phyloP scores from a whole-genome alignment of 2,113 vertebrate species.

The Phalacrocorax pelagicus region DNA sequence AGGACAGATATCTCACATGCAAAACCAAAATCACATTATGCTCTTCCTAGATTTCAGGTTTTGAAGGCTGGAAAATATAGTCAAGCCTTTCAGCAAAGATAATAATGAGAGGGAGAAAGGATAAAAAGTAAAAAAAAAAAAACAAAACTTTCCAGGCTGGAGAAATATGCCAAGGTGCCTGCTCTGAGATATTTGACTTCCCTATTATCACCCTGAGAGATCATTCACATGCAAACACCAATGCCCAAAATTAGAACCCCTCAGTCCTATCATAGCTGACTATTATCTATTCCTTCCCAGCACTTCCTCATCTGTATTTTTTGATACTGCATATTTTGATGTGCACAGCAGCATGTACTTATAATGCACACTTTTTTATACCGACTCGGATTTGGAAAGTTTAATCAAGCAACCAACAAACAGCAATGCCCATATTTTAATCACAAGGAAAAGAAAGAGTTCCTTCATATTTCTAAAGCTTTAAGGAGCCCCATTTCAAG shows the following conservation, averaged over 20 bases:
- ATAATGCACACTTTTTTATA: fast-evolving
- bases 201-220: not conserved
- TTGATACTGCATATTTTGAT: fast-evolving
- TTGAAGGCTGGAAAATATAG: not conserved
- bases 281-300: not conserved
- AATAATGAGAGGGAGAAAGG: not conserved
- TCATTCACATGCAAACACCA: not conserved
- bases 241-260: fast-evolving
- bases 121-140: not conserved
- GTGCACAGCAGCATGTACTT: fast-evolving
- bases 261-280: too few species aligned
- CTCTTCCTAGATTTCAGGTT: not conserved
- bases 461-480: not conserved
- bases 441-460: not conserved
- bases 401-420: not conserved
- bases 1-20: not conserved
- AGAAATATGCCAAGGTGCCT: not conserved
- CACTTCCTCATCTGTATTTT: not conserved
- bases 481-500: not conserved
- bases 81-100: not conserved
- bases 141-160: not conserved
- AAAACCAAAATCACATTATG: not conserved
- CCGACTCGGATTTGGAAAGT: fast-evolving
- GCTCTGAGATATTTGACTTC: not conserved
- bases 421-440: fast-evolving